Conservation (phyloP, 2,113 vertebrate genomes). For the Synchiropus splendidus region DNA sequence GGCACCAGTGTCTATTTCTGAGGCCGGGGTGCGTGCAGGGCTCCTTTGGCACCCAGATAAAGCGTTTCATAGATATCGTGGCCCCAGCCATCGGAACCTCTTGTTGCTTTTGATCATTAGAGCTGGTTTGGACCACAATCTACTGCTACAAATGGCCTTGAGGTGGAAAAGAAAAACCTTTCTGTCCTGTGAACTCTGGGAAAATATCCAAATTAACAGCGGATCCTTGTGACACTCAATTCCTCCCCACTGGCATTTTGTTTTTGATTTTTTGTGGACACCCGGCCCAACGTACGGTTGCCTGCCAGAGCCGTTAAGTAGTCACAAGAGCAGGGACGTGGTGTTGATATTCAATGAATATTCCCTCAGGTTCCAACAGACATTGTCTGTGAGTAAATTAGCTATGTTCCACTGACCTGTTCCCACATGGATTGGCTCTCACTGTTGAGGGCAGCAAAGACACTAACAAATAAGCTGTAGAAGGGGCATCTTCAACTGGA, state of each 20-base stretch:
- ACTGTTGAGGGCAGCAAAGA: too few relatives aligned
- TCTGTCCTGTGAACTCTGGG: slow-evolving; percentile 21
- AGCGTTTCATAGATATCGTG: too few relatives aligned
- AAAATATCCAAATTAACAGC: slow-evolving; percentile 23
- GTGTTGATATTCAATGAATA: too few relatives aligned
- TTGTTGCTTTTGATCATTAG: slow-evolving; percentile 19
- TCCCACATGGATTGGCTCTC: slow-evolving; percentile 40
- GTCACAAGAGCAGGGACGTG: slow-evolving; percentile 16
- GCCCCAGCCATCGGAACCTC: neutral
- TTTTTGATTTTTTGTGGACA: slow-evolving; percentile 7
- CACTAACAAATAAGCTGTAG: too few relatives aligned
- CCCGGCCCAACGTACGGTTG: neutral
- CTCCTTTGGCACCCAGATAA: slow-evolving; percentile 20
- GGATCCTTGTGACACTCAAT: slow-evolving; percentile 39
- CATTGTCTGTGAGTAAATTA: too few relatives aligned
- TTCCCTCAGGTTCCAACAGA: too few relatives aligned
- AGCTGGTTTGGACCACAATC: slow-evolving; percentile 23
- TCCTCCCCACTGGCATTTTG: slow-evolving; percentile 5
- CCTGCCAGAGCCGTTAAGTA: slow-evolving; percentile 24
- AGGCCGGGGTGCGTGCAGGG: slow-evolving; percentile 9
- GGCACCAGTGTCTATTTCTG: slow-evolving; percentile 38
- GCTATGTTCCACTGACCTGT: slow-evolving; percentile 4
- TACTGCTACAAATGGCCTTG: too few relatives aligned
- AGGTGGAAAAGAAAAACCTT: slow-evolving; percentile 19
- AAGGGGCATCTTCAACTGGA: too few relatives aligned